Evolutionary conservation across 2,113 vertebrate species (phyloP).

Genomic region (Pantherophis guttatus): DNA sequence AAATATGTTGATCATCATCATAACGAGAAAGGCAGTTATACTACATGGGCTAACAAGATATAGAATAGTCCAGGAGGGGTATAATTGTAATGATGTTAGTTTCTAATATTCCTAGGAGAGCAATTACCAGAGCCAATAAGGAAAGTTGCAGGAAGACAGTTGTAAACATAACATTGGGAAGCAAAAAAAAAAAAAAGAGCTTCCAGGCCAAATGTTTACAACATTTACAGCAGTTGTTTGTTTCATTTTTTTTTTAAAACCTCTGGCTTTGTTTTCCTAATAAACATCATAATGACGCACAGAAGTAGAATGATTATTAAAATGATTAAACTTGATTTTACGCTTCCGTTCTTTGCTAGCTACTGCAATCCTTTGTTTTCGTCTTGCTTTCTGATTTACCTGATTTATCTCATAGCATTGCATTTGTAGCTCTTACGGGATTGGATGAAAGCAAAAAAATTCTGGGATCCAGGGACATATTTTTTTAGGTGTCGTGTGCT

Average conservation of each 20-base stretch:
- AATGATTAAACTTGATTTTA: background rate
- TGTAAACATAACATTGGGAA: background rate
- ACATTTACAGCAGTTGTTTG: background rate
- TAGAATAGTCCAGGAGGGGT: background rate
- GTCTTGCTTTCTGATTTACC: background rate
- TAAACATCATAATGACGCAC: background rate
- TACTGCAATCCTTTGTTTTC: background rate
- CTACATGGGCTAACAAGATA: constrained; percentile 41
- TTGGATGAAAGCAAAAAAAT: background rate
- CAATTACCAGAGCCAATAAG: constrained; percentile 33
- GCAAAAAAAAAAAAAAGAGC: constrained; percentile 23
- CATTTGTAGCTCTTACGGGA: background rate
- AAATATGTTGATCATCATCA: constrained; percentile 32
- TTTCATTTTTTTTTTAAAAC: constrained; percentile 11
- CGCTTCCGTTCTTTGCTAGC: background rate
- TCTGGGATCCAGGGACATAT: background rate
- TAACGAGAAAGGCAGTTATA: constrained; percentile 35
- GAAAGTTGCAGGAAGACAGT: constrained; percentile 27
- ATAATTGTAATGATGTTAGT: constrained; percentile 20
- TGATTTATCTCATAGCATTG: background rate
- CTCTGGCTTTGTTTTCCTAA: background rate
- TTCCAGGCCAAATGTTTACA: constrained; percentile 1
- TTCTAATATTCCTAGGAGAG: constrained; percentile 25
- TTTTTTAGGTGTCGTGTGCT: background rate
- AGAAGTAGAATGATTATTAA: background rate